Evolutionary conservation across 23 tunicate species (phyloP).

Genomic region (Styela clava): DNA sequence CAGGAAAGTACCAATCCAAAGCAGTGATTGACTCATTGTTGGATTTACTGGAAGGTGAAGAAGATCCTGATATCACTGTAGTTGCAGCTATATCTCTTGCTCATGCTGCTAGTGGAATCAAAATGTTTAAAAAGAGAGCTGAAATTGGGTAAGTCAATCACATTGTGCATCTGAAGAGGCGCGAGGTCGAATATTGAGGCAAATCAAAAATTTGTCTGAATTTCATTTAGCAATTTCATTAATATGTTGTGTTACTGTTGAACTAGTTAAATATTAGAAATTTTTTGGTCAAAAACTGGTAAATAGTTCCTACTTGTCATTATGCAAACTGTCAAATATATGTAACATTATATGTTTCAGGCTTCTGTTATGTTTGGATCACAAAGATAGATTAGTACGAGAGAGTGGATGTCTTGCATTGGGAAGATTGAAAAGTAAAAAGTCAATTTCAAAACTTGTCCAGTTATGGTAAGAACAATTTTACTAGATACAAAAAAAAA

Average conservation of each 20-base stretch:
- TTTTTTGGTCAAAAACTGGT: no score
- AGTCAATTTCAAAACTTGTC: slow-evolving; percentile 52
- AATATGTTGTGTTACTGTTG: no score
- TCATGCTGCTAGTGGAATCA: slow-evolving; percentile 81
- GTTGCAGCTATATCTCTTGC: slow-evolving; percentile 82
- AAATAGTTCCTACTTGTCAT: no score
- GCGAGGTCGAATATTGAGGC: not conserved
- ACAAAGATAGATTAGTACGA: slow-evolving; percentile 65
- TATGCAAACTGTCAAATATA: no score
- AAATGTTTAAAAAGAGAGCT: slow-evolving; percentile 35
- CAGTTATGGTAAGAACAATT: slow-evolving; percentile 44
- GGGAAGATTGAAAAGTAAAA: slow-evolving; percentile 78
- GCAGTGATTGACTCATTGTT: slow-evolving; percentile 65
- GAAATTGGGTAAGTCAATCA: not conserved
- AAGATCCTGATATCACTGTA: slow-evolving; percentile 70
- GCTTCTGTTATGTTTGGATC: slow-evolving; percentile 48
- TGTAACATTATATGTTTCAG: slow-evolving; percentile 22
- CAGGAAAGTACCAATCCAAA: slow-evolving; percentile 70
- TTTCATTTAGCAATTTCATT: no score
- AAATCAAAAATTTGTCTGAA: not conserved
- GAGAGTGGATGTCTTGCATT: slow-evolving; percentile 87
- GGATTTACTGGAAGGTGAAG: slow-evolving; percentile 66
- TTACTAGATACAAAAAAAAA: not conserved
- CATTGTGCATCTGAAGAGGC: not conserved
- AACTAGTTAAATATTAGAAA: no score